Evolutionary conservation across 2,888 invertebrate genomes (phyloP), one percentile per base, ranked within the genome.

Genomic region (Carcina quercana): DNA sequence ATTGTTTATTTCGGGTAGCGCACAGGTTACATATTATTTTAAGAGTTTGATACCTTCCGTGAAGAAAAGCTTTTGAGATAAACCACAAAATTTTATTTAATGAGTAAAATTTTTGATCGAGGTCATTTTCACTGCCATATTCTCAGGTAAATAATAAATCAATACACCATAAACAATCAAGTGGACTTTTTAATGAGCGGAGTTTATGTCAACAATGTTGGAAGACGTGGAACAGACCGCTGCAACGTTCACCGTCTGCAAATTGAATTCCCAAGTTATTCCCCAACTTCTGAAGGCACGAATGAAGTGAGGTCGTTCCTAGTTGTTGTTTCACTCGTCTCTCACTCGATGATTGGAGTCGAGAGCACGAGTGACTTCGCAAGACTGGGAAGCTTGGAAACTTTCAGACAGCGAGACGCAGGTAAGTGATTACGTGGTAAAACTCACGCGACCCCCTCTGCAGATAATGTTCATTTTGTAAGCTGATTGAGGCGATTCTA

Each of bases 181-280:
- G n/a, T n/a, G n/a, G n/a, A n/a, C 7, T 26, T 26, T 13, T 5
- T 15, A 15, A 15, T 21, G 35, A 33, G 40, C 37, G 45, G 48
- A 42, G 40, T 54, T 53, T 53, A 53, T 45, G 53, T 61, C 45
- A 56, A 56, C 56, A 59, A 54, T 58, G 45, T 46, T 50, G 46
- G 50, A 53, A 48, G 49, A 43, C 42, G 47, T 45, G 42, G 50
- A 41, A 41, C 50, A 51, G 45, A 48, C 54, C 45, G 43, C 39
- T 56, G 62, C 57, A 57, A 44, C 52, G 56, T 53, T 63, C 65
- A 58, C 59, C 57, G 59, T 54, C 61, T 62, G 62, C 56, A 74
- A 76, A 78, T 76, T 75, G 68, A 78, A 79, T 76, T 76, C 60
- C 72, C 58, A 76, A 78, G 75, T 76, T 78, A 72, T 75, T 72